Evolutionary conservation across 2,113 vertebrate species (phyloP).

Genomic region (Oryctolagus cuniculus): mOryCun1.1 NC_091434.1:94121501-94122000

Average conservation of each 20-base stretch:
- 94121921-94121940: not conserved
- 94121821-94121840: not conserved
- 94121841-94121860: not conserved
- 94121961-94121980: not conserved
- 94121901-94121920: not conserved
- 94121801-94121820: not conserved
- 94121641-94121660: not conserved
- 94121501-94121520: too few relatives aligned
- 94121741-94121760: not conserved
- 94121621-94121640: not conserved
- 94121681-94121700: not conserved
- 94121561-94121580: too few relatives aligned
- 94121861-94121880: not conserved
- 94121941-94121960: not conserved
- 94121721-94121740: not conserved
- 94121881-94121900: not conserved
- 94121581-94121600: not conserved
- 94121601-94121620: constrained; percentile 5
- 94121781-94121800: not conserved
- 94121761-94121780: not conserved
- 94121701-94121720: not conserved
- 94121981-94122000: not conserved
- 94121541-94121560: too few relatives aligned
- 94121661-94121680: not conserved
- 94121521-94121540: too few relatives aligned